Evolutionary conservation across 1,140 invertebrate species (phyloP).

Genomic region (Drosophila obscura): DNA sequence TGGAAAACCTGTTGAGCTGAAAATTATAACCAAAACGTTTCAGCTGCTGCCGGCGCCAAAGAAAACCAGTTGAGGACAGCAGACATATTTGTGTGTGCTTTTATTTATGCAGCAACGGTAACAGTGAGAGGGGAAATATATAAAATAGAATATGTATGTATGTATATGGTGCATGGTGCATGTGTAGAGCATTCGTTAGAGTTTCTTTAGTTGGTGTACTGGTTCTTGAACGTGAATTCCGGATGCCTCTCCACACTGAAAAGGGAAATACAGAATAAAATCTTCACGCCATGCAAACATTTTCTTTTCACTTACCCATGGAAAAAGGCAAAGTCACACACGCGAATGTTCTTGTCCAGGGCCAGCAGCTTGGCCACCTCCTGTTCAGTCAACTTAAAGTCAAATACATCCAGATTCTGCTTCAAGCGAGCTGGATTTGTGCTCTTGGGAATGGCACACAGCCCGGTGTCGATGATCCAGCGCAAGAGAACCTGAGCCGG

Average conservation of each 20-base stretch:
- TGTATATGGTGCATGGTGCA: too few species aligned
- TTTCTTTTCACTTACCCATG: slow-evolving; percentile 67
- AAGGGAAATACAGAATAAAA: slow-evolving; percentile 80
- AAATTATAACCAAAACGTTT: slow-evolving; percentile 74
- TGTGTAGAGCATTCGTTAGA: too few species aligned
- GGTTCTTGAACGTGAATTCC: slow-evolving; percentile 85
- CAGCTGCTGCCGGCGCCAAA: slow-evolving; percentile 45
- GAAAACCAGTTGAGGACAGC: slow-evolving; percentile 32
- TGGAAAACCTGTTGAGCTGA: slow-evolving; percentile 72
- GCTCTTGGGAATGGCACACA: slow-evolving; percentile 94
- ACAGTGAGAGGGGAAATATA: too few species aligned
- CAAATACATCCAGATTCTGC: slow-evolving; percentile 87
- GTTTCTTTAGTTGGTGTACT: slow-evolving; percentile 57
- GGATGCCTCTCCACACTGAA: slow-evolving; percentile 87
- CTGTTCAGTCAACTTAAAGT: slow-evolving; percentile 85
- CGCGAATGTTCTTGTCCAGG: slow-evolving; percentile 87
- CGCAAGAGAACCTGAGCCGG: slow-evolving; percentile 92
- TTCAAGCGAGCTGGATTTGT: slow-evolving; percentile 89
- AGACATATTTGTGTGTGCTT: slow-evolving; percentile 5
- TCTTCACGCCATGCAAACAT: slow-evolving; percentile 40
- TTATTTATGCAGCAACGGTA: too few species aligned
- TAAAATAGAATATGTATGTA: too few species aligned
- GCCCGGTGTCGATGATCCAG: slow-evolving; percentile 89
- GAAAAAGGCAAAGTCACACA: slow-evolving; percentile 88
- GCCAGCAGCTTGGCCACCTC: slow-evolving; percentile 85